Conservation (phyloP, 64 coral and sea anemone species). For the Hydrozoanthus tunicans region DNA sequence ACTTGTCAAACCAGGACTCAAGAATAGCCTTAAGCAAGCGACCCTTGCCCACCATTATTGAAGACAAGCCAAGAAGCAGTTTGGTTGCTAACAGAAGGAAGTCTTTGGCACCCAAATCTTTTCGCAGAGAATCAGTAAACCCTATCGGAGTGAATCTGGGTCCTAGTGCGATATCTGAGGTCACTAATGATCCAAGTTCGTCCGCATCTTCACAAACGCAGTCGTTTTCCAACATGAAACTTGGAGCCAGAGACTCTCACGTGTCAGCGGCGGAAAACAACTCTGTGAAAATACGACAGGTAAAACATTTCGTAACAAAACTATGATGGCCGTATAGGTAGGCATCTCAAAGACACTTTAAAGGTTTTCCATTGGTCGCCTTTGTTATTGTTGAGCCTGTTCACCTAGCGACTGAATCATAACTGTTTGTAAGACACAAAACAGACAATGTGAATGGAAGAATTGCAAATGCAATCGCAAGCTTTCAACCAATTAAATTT, state of each 20-base stretch:
- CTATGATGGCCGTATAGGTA: too few relatives aligned
- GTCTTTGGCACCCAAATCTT: constrained; percentile 1
- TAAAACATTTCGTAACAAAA: background rate
- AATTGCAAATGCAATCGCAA: too few relatives aligned
- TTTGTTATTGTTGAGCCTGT: too few relatives aligned
- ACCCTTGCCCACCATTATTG: constrained; percentile 72
- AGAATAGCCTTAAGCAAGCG: constrained; percentile 31
- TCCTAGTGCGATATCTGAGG: background rate
- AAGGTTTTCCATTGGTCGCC: too few relatives aligned
- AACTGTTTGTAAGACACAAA: too few relatives aligned
- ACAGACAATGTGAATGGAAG: too few relatives aligned
- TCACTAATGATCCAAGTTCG: background rate
- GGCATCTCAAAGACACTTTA: too few relatives aligned
- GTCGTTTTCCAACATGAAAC: background rate
- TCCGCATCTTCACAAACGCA: constrained; percentile 2
- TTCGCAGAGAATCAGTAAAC: constrained; percentile 1
- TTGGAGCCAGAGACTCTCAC: background rate
- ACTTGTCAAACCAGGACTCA: constrained; percentile 58
- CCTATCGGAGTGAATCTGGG: background rate
- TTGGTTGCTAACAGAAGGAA: background rate
- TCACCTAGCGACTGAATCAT: too few relatives aligned
- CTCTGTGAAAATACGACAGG: constrained; percentile 6
- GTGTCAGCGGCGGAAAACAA: background rate
- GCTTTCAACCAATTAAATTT: too few relatives aligned
- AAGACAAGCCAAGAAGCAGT: constrained; percentile 56